Evolutionary conservation across 1,140 invertebrate species (phyloP).

Genomic region (Babylonia areolata): DNA sequence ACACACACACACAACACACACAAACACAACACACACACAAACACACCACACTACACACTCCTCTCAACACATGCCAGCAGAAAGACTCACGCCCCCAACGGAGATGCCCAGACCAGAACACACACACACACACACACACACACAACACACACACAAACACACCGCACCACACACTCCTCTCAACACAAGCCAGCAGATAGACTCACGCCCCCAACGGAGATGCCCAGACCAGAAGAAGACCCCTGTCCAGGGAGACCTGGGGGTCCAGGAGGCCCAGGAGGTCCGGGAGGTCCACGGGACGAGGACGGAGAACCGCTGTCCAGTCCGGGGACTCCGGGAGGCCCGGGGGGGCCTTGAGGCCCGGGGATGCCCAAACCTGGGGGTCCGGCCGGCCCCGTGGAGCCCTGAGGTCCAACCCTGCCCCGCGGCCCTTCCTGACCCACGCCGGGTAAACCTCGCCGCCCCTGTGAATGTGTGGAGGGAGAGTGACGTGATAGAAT

Average conservation of each 20-base stretch:
- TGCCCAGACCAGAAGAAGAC: conserved; percentile 11
- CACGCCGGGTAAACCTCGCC: conserved; percentile 40
- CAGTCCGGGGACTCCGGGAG: conserved; percentile 66
- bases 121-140: no score
- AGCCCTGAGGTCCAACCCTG: conserved; percentile 43
- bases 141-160: no score
- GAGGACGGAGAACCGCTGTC: neutral
- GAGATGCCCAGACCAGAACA: no score
- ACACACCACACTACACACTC: no score
- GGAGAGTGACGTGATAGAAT: no score
- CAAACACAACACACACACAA: no score
- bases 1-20: no score
- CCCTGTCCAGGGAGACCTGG: conserved; percentile 29
- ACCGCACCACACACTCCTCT: neutral
- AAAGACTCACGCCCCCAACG: no score
- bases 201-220: conserved; percentile 29
- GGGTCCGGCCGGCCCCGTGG: conserved; percentile 42
- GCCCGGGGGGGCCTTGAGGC: conserved; percentile 53
- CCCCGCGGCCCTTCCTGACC: conserved; percentile 50
- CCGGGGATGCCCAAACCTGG: conserved; percentile 49
- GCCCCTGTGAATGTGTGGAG: no score
- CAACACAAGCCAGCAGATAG: neutral
- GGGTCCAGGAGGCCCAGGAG: conserved; percentile 53
- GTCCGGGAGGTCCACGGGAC: conserved; percentile 44
- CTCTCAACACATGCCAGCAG: no score